Evolutionary conservation across 2,797 vertebrate species (phyloP).

Genomic region (Microctenopoma lineatum): DNA sequence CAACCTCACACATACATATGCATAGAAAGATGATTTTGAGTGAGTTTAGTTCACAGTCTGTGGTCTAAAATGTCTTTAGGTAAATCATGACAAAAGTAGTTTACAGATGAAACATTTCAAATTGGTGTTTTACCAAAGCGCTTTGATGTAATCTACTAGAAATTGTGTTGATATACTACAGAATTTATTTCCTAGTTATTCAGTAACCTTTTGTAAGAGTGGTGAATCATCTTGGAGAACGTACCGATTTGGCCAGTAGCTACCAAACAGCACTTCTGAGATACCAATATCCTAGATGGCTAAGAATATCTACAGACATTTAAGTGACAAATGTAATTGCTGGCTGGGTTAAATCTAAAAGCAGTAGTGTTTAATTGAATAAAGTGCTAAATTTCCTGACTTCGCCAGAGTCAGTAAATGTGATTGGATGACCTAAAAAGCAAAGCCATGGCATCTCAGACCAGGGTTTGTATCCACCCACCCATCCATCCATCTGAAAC

Average conservation of each 20-base stretch:
- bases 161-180: not conserved
- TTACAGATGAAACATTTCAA: constrained; percentile 1
- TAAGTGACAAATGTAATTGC: not conserved
- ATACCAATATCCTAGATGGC: not conserved
- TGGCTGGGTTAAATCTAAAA: not conserved
- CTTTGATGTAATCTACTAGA: not conserved
- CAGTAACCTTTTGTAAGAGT: no score
- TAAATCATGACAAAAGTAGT: constrained; percentile 9
- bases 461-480: not conserved
- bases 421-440: not conserved
- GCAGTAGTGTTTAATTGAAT: not conserved
- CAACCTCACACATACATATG: not conserved
- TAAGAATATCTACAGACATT: not conserved
- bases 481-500: not conserved
- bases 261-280: not conserved
- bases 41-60: not conserved
- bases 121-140: constrained; percentile 14
- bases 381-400: not conserved
- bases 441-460: not conserved
- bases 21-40: not conserved
- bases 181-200: not conserved
- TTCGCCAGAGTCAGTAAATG: not conserved
- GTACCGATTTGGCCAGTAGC: not conserved
- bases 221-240: no score
- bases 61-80: not conserved